Evolutionary conservation across 2,888 invertebrate genomes (phyloP), one percentile per base, ranked within the genome.

Genomic region (Dastarcus helophoroides): DNA sequence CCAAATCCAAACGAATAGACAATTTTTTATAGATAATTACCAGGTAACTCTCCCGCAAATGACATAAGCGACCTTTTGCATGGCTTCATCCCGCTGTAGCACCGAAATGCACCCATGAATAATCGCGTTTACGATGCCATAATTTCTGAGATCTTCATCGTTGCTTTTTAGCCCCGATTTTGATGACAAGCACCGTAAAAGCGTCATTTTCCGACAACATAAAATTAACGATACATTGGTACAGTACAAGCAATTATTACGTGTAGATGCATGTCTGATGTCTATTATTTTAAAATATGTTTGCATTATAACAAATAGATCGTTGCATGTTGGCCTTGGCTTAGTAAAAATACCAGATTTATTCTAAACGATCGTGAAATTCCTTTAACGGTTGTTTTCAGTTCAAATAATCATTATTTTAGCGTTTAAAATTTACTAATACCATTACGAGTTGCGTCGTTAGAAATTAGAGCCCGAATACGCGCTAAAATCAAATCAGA

Each of bases 141-240:
- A 14, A 14, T 14, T n/a, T 7, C 24, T 9, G 24, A 7, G 24
- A 7, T 23, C 6, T 6, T 6, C 10, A 7, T 26, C 15, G 7
- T 26, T 17, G 16, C 22, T 33, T 46, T 48, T 39, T 44, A 44
- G 43, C 40, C 41, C 42, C 42, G 34, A 40, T 40, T 43, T 47
- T 48, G 54, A 63, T 62, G 63, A 58, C 54, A 58, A 56, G 53
- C 51, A 57, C 60, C 51, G 51, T 63, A 48, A 62, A 61, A 60
- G 63, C 63, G 47, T 58, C 62, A 49, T 64, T 63, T 60, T 57
- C 60, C 51, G 62, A 63, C 53, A 58, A 60, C 59, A 54, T 62
- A 50, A 61, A 61, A 53, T 60, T 64, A 54, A 29, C 29, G 29
- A 61, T 64, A 51, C 53, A 58, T 62, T 63, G 63, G 63, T 63